Evolutionary conservation across 1,140 invertebrate genomes (phyloP).

Genomic region (Dendroctonus valens): DNA sequence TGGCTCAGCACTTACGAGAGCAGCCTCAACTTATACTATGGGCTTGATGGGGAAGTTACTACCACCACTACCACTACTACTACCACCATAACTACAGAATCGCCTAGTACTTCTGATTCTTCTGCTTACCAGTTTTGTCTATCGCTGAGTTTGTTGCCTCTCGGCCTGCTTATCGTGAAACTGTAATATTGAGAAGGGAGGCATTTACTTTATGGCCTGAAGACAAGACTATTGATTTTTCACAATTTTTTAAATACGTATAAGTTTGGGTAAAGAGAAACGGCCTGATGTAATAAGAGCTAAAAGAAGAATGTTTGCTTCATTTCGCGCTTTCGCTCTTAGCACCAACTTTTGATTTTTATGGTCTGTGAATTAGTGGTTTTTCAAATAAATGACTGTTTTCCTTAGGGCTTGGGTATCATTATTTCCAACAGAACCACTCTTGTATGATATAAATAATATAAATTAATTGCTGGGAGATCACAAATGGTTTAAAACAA

Average conservation of each 20-base stretch:
- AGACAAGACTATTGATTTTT: neutral
- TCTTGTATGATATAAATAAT: no score
- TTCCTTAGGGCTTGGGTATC: no score
- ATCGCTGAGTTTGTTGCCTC: neutral
- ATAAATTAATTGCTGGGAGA: no score
- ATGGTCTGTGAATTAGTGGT: no score
- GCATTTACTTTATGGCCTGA: neutral
- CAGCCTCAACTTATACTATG: conserved; percentile 11
- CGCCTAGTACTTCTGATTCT: neutral
- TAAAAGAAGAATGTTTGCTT: neutral
- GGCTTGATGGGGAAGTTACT: neutral
- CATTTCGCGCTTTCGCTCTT: no score
- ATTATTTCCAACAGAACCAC: no score
- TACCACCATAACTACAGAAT: conserved; percentile 6
- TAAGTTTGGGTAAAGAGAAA: neutral
- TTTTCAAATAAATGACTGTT: no score
- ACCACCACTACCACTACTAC: neutral
- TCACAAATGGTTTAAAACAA: no score
- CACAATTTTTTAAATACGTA: neutral
- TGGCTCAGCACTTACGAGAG: conserved; percentile 17
- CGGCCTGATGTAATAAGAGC: neutral
- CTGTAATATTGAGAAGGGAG: neutral
- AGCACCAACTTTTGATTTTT: no score
- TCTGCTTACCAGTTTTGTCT: neutral
- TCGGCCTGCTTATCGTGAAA: neutral